Evolutionary conservation across 2,888 invertebrate species (phyloP).

Genomic region (Yponomeuta evonymella): DNA sequence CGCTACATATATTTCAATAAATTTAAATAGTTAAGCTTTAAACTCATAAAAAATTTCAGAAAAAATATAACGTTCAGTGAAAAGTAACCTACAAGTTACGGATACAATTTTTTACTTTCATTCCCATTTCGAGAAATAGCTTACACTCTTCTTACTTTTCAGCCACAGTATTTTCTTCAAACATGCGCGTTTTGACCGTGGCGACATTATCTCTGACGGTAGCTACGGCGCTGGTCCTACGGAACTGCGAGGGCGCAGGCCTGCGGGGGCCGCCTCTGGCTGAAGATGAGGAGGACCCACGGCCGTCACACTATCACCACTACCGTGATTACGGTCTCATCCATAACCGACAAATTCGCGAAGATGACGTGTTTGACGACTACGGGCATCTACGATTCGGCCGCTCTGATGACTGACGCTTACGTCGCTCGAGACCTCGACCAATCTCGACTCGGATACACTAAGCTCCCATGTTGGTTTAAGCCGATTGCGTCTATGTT

Average conservation of each 20-base stretch:
- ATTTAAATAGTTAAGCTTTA: too few relatives aligned
- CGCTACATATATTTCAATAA: too few relatives aligned
- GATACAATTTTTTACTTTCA: too few relatives aligned
- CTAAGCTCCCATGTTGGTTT: constrained; percentile 24
- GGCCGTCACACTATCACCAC: constrained; percentile 34
- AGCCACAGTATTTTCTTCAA: constrained; percentile 17
- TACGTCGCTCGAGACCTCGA: constrained; percentile 21
- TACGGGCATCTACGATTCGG: constrained; percentile 86
- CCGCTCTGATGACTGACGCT: constrained; percentile 67
- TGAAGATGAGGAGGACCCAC: constrained; percentile 42
- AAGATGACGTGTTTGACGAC: constrained; percentile 82
- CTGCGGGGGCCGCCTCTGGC: constrained; percentile 35
- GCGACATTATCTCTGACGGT: constrained; percentile 41
- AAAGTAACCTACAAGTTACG: too few relatives aligned
- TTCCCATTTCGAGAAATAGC: not conserved
- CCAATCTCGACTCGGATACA: constrained; percentile 20
- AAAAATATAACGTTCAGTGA: too few relatives aligned
- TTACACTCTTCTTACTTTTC: not conserved
- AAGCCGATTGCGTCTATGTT: not conserved
- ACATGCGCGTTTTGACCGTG: constrained; percentile 48
- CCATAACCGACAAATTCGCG: constrained; percentile 42
- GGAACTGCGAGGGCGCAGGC: constrained; percentile 45
- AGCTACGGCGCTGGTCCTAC: constrained; percentile 33
- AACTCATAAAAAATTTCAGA: too few relatives aligned
- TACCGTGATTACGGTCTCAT: constrained; percentile 79